Evolutionary conservation across 2,113 vertebrate species (phyloP), one percentile per base, ranked within the genome.

Genomic region (Mirza zaza): DNA sequence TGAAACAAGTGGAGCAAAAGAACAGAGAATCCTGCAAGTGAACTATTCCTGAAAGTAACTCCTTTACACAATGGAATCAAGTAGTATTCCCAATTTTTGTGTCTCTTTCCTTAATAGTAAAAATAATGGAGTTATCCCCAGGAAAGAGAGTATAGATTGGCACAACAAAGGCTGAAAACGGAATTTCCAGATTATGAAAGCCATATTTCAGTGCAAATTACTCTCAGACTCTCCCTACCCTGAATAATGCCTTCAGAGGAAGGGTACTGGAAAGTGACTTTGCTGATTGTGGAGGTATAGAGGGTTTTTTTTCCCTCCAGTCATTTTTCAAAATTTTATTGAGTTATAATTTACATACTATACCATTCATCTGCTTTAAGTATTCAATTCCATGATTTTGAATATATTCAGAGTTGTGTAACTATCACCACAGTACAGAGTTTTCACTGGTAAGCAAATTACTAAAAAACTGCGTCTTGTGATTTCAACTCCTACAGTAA

Each of bases 81-180:
- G 27, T 55, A 87, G 59, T 57, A 87, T 39, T 87, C 63, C 95
- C 81, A 79, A 96, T 8, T 13, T 82, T 77, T 87, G 36, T 52
- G 52, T 65, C 42, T 80, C 76, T 95, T 89, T n/a, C 65, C n/a
- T 59, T 87, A 45, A 21, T 76, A 92, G 12, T 73, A 92, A 94
- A 91, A 90, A 32, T 83, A 80, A 59, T 27, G 82, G 17, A 61
- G 55, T 55, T 71, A 75, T 42, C 12, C 8, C 42, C 63, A 90
- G 23, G 48, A 65, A 92, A 34, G 15, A 48, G 29, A 84, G 29
- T 55, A 70, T 25, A n/a, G 68, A 55, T 8, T 87, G 65, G 76
- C 39, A 83, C 13, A 48, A 81, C 1, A 8, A 55, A 73, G 90
- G 68, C 11, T 96, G 57, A 77, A 92, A 92, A 90, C 21, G 73